Base-by-base conservation (phyloP, 2,113 vertebrate species). In the Heterochromis multidens region DNA sequence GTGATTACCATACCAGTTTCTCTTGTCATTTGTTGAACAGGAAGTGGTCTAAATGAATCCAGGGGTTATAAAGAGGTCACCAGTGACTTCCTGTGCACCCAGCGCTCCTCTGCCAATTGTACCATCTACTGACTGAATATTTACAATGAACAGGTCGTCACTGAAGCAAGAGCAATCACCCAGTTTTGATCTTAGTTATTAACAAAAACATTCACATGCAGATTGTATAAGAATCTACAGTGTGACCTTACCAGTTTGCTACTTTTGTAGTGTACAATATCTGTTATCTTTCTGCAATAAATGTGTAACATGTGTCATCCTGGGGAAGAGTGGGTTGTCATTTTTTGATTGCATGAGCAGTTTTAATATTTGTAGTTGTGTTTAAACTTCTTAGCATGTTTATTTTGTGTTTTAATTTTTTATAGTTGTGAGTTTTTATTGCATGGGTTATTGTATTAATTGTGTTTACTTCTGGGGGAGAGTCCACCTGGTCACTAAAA, bases 61-160 rank as follows among this genome's bases (percentile, higher is more conserved):
- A 89, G 93, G 23, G 95, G 94, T 46, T 96, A 95, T 83, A 93
- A 65, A 72, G 96, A 96, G 86, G 84, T 96, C 17, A 96, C 96
- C 88, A 96, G 95, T 88, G 95, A 96, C 85, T 95, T 96, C 83
- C 62, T 95, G 62, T 96, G 96, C 63, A 96, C 96, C 21, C 95
- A 96, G 43, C 93, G 94, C 13, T 96, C 95, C 11, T 88, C 92
- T 33, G 95, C 95, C 19, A 94, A 96, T 87, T 96, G 95, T 77
- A 92, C 93, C 1, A n/a, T 94, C 52, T 95, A 95, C 67, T 70
- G 77, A 49, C 17, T 29, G 17, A 56, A 21, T 6, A 13, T 43
- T 35, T 14, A 7, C 5, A 56, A 25, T 33, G 8, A 56, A 8
- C 40, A 67, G 4, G 62, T 2, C 2, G 37, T 11, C 29, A 60